These are phyloP conservation scores for Parelbella ahira DNA, from an alignment of 2,888 invertebrate species.

Conservation along the genomic window DNA sequence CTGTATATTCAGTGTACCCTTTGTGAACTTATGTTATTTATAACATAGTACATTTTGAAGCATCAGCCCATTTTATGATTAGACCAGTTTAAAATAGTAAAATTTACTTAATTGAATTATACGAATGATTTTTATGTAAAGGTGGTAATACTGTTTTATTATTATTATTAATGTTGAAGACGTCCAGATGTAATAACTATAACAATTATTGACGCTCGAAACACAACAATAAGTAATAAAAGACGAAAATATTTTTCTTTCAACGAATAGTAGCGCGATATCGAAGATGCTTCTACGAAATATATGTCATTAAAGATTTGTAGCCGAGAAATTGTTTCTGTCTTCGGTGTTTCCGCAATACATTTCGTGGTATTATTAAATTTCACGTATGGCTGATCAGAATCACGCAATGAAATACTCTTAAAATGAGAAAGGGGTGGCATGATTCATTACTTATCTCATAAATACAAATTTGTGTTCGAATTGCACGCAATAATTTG, in stretches of 20 bases:
- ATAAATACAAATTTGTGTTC: no score
- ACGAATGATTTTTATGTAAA: no score
- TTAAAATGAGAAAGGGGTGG: constrained; percentile 28
- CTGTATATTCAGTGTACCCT: constrained; percentile 7
- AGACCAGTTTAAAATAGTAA: no score
- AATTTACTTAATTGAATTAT: no score
- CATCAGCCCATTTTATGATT: no score
- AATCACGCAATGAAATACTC: constrained; percentile 33
- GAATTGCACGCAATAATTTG: no score
- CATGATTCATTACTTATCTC: constrained; percentile 18
- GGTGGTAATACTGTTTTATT: no score
- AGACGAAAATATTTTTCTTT: constrained; percentile 43
- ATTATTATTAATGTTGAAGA: no score
- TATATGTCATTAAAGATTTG: constrained; percentile 54
- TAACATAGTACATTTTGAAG: no score
- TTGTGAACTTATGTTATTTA: no score
- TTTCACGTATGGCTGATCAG: constrained; percentile 41
- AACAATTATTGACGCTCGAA: constrained; percentile 44
- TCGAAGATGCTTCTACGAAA: constrained; percentile 47
- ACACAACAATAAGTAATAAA: constrained; percentile 41
- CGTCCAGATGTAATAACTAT: no score
- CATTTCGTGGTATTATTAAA: constrained; percentile 44
- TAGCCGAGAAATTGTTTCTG: constrained; percentile 53
- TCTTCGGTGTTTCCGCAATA: constrained; percentile 38
- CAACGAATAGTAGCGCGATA: constrained; percentile 46